Percentiles rank a stretch among this genome's conserved stretches.
Evolutionary conservation across 2,113 vertebrate species (phyloP).

Genomic region (Triplophysa tibetana): DNA sequence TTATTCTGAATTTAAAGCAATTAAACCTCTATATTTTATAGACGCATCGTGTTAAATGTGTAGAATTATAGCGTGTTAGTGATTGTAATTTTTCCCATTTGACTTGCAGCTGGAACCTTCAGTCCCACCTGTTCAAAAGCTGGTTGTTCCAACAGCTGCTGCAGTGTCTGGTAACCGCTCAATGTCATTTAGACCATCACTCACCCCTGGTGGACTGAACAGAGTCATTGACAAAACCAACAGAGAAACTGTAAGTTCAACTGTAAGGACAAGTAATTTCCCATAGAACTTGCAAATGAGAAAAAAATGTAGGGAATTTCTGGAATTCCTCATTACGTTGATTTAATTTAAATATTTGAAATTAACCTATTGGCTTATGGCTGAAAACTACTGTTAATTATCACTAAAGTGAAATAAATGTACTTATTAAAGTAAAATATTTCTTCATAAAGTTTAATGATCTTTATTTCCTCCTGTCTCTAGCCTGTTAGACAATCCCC

Average conservation of each 20-base stretch:
- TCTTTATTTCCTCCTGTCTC: constrained; percentile 16
- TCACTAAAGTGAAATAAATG: not conserved
- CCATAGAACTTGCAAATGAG: no score
- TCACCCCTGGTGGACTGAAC: constrained; percentile 77
- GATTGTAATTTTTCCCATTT: not conserved
- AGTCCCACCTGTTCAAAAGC: constrained; percentile 87
- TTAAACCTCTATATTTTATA: no score
- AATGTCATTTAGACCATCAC: constrained; percentile 88
- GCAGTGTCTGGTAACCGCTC: constrained; percentile 76
- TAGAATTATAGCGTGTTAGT: not conserved
- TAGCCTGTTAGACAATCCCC: constrained; percentile 79
- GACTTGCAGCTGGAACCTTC: constrained; percentile 78
- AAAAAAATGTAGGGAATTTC: no score
- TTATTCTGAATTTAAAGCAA: no score
- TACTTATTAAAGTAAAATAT: not conserved
- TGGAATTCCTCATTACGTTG: no score
- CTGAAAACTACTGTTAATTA: not conserved
- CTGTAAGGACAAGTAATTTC: no score
- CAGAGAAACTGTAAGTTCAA: constrained; percentile 64
- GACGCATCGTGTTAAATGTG: no score
- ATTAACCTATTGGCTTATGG: not conserved
- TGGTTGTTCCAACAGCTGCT: constrained; percentile 80
- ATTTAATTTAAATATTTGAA: no score
- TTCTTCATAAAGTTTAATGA: not conserved
- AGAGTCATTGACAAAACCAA: constrained; percentile 72